Conservation (phyloP, 2,113 vertebrate genomes). For the Xyrauchen texanus region DNA sequence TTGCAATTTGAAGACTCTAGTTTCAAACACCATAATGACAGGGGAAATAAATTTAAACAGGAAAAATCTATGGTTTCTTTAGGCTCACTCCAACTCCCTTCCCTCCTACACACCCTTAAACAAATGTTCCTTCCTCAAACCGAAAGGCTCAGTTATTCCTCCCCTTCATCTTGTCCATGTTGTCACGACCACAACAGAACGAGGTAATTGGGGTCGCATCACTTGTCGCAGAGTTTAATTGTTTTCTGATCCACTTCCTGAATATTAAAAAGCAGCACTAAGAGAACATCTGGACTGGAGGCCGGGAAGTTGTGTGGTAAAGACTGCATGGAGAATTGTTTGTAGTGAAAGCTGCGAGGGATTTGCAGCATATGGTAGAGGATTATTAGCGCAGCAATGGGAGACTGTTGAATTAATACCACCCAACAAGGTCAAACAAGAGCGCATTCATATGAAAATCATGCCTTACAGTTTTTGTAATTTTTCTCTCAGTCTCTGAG, state of each 20-base stretch:
- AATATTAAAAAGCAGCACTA: slow-evolving; percentile 59
- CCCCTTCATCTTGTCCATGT: slow-evolving; percentile 24
- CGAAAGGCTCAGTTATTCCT: background rate
- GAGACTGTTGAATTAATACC: slow-evolving; percentile 52
- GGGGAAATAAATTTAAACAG: slow-evolving; percentile 8
- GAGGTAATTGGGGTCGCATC: slow-evolving; percentile 66
- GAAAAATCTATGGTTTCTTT: background rate
- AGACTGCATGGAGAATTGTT: slow-evolving; percentile 41
- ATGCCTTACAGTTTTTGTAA: slow-evolving; percentile 14
- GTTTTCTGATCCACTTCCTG: slow-evolving; percentile 60
- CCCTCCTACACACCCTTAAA: slow-evolving; percentile 4
- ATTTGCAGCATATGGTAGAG: slow-evolving; percentile 41
- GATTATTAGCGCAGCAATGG: slow-evolving; percentile 52
- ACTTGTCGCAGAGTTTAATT: slow-evolving; percentile 65
- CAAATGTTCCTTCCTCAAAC: background rate
- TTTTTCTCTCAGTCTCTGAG: slow-evolving; percentile 32
- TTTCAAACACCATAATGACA: slow-evolving; percentile 4
- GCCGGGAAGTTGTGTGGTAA: slow-evolving; percentile 2
- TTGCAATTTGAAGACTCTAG: background rate
- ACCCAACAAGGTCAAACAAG: slow-evolving; percentile 55
- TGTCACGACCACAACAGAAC: slow-evolving; percentile 28
- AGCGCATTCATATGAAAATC: slow-evolving; percentile 45
- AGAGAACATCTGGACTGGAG: slow-evolving; percentile 53
- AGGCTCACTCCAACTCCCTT: background rate
- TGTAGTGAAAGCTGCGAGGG: slow-evolving; percentile 42